Base-by-base conservation (phyloP, 2,888 invertebrate species). In the Troglohyphantes excavatus region DNA sequence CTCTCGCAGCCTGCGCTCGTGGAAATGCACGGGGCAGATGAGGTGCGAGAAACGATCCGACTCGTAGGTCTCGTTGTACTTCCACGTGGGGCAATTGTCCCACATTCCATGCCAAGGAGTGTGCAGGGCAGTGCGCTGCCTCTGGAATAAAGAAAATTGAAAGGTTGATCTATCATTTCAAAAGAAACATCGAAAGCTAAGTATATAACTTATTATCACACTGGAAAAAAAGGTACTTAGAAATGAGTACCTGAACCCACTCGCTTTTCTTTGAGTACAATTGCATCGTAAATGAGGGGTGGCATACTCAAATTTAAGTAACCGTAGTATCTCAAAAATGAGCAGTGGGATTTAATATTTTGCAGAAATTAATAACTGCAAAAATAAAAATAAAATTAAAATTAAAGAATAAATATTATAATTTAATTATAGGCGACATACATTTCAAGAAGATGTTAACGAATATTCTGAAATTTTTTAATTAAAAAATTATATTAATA, bases 111-210 rank as follows among this genome's bases (percentile, higher is more conserved):
- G 46, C 79, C 79, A 81, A 5, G 53, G 29, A 5, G 68, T 81
- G 23, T 81, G 29, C 13, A 81, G 29, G 1, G 67, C 79, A 2
- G 26, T 81, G 21, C 79, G 46, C n/a, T 81, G 27, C 29, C 6
- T 46, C 79, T 81, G 53, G 13, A 53, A 53, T n/a, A 53, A 53
- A 21, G 17, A 67, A 65, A 26, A 68, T n/a, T 65, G n/a, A 17
- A 5, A 29, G 29, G n/a, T 13, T 5, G 17, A 68, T 11, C 29
- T 63, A 23, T 19, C 63, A 19, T 63, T 63, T 53, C n/a, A 19
- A 53, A 53, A 53, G 17, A 9, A 5, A 53, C 5, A 7, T 2
- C 17, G 3, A 13, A 17, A 13, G 17, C 5, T 9, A 53, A 3
- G 5, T 53, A n/a, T 53, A 9, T 9, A 53, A n/a, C 19, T 53